Evolutionary conservation across 2,888 invertebrate species (phyloP), one percentile per base, ranked within the genome.

Genomic region (Falcaria lacertinaria): DNA sequence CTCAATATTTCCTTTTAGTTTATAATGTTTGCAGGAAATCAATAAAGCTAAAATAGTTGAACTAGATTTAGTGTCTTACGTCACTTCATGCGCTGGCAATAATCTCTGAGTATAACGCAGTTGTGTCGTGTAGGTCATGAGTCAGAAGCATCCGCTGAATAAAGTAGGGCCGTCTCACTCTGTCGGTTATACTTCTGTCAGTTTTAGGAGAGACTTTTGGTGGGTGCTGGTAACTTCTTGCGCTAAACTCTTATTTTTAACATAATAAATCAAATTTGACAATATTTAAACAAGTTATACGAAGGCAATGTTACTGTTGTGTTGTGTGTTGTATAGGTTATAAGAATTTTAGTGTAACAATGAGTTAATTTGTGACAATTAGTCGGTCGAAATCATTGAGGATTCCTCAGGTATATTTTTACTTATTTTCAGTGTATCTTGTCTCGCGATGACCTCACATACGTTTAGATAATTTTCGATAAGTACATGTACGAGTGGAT

Each of bases 11-110:
- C n/a, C n/a, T n/a, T n/a, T n/a, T n/a, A n/a, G n/a, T n/a, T n/a
- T n/a, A 11, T 11, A 28, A 28, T 11, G 13, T 17, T 16, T 16
- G 16, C 39, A 42, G 43, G 41, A 39, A 44, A 43, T 42, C 17
- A 15, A 38, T 44, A 40, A 39, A 40, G 39, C 45, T 41, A 15
- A 35, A 28, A 7, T 28, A 11, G 1, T 11, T 11, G 11, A 2
- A 19, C 15, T 25, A 14, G 8, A 37, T 15, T 37, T 37, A 43
- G 48, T 47, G 47, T 67, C 54, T 84, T 73, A 83, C 85, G 84
- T 85, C 85, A 85, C 77, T 58, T 58, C 54, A 48, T 65, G 50
- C 60, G 69, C 76, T 83, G 83, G 84, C 81, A 80, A 76, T 64
- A 65, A 70, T 76, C 59, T 66, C 47, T 25, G 41, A 39, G 39